A percentile compares a stretch with the other conserved stretches of the same genome.
Conservation (phyloP, 2,888 invertebrate genomes). For the Meteorus colon region DNA sequence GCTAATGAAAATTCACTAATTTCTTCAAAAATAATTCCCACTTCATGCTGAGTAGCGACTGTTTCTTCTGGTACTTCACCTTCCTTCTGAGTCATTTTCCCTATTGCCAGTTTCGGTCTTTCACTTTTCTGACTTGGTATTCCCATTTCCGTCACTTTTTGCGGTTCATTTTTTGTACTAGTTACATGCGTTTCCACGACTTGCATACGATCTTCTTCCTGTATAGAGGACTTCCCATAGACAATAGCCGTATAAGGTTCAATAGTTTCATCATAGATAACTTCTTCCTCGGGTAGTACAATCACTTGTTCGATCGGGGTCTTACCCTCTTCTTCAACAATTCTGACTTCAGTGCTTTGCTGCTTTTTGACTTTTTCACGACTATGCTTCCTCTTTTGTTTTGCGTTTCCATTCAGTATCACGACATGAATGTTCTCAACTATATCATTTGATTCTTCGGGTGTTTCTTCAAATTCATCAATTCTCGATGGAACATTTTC, state of each 20-base stretch:
- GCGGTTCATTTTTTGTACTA: slow-evolving; percentile 52
- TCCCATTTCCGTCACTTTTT: slow-evolving; percentile 67
- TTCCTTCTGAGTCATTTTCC: slow-evolving; percentile 70
- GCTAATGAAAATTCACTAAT: slow-evolving; percentile 35
- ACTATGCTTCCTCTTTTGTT: slow-evolving; percentile 56
- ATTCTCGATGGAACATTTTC: slow-evolving; percentile 63
- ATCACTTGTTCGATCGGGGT: slow-evolving; percentile 68
- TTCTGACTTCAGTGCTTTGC: slow-evolving; percentile 51
- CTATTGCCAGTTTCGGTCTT: slow-evolving; percentile 72
- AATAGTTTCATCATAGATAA: slow-evolving; percentile 63
- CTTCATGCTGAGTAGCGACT: slow-evolving; percentile 62
- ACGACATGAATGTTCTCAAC: slow-evolving; percentile 44
- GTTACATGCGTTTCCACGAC: slow-evolving; percentile 59
- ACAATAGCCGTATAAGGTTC: slow-evolving; percentile 53
- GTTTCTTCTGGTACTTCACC: slow-evolving; percentile 68
- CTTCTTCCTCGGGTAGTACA: slow-evolving; percentile 63
- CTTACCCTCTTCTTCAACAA: slow-evolving; percentile 62
- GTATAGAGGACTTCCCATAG: slow-evolving; percentile 49
- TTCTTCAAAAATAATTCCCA: slow-evolving; percentile 43
- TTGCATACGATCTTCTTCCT: slow-evolving; percentile 55
- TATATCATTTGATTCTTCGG: slow-evolving; percentile 38
- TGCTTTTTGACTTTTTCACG: slow-evolving; percentile 65
- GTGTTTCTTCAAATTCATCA: slow-evolving; percentile 62
- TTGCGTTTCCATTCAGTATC: slow-evolving; percentile 50
- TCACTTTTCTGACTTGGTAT: slow-evolving; percentile 70